Evolutionary conservation across 2,888 invertebrate species (phyloP), one percentile per base, ranked within the genome.

Genomic region (Epinotia nisella): DNA sequence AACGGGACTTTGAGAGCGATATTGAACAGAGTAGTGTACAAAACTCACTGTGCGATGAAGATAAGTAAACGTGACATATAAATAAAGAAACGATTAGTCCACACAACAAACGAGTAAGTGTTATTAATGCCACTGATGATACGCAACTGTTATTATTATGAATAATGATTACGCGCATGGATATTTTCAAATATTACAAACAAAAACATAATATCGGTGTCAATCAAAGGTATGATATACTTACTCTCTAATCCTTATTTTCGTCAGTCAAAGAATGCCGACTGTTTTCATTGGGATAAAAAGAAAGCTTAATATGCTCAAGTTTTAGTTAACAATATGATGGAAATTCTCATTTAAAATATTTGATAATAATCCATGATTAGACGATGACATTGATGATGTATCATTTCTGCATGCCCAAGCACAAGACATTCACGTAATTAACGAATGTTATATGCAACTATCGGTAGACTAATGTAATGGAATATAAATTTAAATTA

Each of bases 391-490:
- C 85, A 80, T 80, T 84, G 84, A 87, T 80, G 82, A 87, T 85
- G 82, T 86, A 87, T 87, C 92, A 93, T 93, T 92, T 92, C 93
- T 93, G 93, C 93, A 93, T 93, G 93, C 93, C 93, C 89, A 93
- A 93, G 92, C 93, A 91, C 88, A 89, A 83, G 88, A 87, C 88
- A 88, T 89, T 89, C 85, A 81, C 79, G 79, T 82, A 82, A 79
- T 81, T 53, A 82, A 82, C 80, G 85, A 88, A 90, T 87, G 87
- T 90, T 78, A 81, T 86, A 90, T 87, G 89, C 87, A 88, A 82
- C 88, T 90, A 91, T 85, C 80, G 78, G 80, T 81, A 79, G 78
- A 80, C 79, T 81, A 82, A 82, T 77, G 76, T 82, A 85, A 82
- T 79, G 80, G 81, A 82, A 82, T 81, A 76, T 76, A 83, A 87